Base-by-base conservation (phyloP, 2,888 invertebrate species). In the Tethea ocularis region DNA sequence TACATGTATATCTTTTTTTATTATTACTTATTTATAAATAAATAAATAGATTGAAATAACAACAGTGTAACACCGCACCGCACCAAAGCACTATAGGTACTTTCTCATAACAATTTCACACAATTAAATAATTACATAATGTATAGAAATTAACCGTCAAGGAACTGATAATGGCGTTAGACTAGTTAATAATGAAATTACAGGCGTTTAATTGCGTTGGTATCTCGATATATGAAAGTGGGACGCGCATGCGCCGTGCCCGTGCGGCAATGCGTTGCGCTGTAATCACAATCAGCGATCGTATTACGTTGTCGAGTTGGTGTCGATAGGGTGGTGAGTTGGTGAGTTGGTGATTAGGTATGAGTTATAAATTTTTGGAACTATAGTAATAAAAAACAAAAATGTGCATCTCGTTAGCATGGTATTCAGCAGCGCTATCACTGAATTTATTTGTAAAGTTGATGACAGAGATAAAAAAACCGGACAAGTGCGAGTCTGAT, bases 151-250 rank as follows among this genome's bases (percentile, higher is more conserved):
- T 63, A 67, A 57, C 69, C 62, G 61, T 23, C 67, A 69, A 68
- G 64, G 62, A 66, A 65, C 57, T 66, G 62, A 68, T 66, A 71
- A 72, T 67, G 52, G 61, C 61, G 38, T 57, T 60, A 62, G 67
- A 63, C 64, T 60, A 71, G 73, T 74, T 78, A 77, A 78, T 78
- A 75, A 75, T 75, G 69, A 76, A 78, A 79, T 78, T 73, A 76
- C 71, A 65, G 61, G 60, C 63, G 60, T 73, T 71, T 78, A 74
- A 78, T 75, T 76, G 72, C 64, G 57, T 66, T 56, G 36, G 59
- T 72, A 69, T 69, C 65, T 66, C 64, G 58, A 59, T 66, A 59
- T 33, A 59, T 46, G 61, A 67, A 72, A 72, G 69, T 67, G 64
- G 66, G 62, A 52, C 68, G 63, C 59, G 51, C 13, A 52, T 66